phyloP scores from a whole-genome alignment of 1,140 invertebrate species.

The Drosophila orosa region DNA sequence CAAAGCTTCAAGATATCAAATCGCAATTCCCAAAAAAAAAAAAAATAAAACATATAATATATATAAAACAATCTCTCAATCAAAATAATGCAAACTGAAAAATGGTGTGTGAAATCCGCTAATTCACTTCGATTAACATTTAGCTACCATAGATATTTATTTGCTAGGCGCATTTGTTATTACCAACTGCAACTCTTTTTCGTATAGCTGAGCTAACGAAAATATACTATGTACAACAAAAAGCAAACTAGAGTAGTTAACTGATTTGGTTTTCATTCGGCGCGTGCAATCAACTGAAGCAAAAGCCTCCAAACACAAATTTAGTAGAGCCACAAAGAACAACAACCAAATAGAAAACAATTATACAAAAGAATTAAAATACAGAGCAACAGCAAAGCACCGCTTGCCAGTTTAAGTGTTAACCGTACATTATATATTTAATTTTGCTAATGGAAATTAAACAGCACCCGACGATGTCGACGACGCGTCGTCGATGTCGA shows the following conservation, averaged over 20 bases:
- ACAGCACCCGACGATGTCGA: conserved; percentile 37
- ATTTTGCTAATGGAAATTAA: conserved; percentile 75
- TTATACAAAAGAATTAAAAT: conserved; percentile 6
- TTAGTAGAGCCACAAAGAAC: conserved; percentile 33
- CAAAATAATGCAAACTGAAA: conserved; percentile 42
- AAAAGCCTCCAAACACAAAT: conserved; percentile 61
- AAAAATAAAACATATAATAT: conserved; percentile 6
- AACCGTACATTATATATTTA: conserved; percentile 63
- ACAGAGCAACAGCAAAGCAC: conserved; percentile 49
- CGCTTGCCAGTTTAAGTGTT: conserved; percentile 49
- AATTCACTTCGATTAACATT: conserved; percentile 16
- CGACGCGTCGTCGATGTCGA: conserved; percentile 6
- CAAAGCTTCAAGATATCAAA: conserved; percentile 62
- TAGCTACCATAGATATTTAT: conserved; percentile 25
- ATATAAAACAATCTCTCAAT: conserved; percentile 36
- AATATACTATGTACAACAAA: conserved; percentile 20
- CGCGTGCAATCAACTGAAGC: conserved; percentile 65
- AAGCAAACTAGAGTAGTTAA: conserved; percentile 52
- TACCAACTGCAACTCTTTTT: conserved; percentile 49
- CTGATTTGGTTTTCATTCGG: conserved; percentile 84
- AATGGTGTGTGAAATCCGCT: conserved; percentile 73
- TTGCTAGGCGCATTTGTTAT: conserved; percentile 23
- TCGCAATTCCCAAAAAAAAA: conserved; percentile 20
- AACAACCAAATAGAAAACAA: conserved; percentile 16
- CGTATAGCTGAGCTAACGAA: conserved; percentile 39